Percentiles rank a stretch among this genome's conserved stretches.
These are phyloP conservation scores for Gallinago stenura DNA, from an alignment of 2,797 vertebrate species.

Conservation along the genomic window DNA sequence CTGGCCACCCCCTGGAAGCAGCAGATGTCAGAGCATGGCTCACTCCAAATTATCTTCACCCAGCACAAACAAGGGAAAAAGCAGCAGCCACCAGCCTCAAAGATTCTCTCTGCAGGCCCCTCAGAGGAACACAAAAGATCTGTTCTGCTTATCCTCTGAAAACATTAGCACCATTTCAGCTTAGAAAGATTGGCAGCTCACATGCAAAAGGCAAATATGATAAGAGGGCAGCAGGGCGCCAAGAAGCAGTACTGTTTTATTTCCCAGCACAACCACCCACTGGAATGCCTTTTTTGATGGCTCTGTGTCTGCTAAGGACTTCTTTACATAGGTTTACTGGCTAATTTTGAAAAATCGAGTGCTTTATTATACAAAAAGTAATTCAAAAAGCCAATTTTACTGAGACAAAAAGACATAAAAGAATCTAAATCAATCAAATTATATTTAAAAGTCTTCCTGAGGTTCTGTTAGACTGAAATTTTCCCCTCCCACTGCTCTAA, in stretches of 20 bases:
- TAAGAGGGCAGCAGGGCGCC: neutral
- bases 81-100: slow-evolving; percentile 10
- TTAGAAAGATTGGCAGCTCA: neutral
- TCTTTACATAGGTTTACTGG: neutral
- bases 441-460: neutral
- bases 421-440: neutral
- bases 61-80: neutral
- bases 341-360: neutral
- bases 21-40: neutral
- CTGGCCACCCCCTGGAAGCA: neutral
- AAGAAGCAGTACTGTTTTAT: neutral
- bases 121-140: neutral
- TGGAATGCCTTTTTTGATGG: neutral
- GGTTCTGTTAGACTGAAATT: neutral
- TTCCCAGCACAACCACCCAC: neutral
- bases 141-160: neutral
- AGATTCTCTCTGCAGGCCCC: neutral
- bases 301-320: neutral
- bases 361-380: neutral
- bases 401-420: neutral
- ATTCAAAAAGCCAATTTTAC: neutral
- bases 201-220: neutral
- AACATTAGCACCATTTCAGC: neutral
- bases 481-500: neutral
- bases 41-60: neutral